Evolutionary conservation across 2,888 invertebrate genomes (phyloP), one percentile per base, ranked within the genome.

Genomic region (Ormyrus labotus): DNA sequence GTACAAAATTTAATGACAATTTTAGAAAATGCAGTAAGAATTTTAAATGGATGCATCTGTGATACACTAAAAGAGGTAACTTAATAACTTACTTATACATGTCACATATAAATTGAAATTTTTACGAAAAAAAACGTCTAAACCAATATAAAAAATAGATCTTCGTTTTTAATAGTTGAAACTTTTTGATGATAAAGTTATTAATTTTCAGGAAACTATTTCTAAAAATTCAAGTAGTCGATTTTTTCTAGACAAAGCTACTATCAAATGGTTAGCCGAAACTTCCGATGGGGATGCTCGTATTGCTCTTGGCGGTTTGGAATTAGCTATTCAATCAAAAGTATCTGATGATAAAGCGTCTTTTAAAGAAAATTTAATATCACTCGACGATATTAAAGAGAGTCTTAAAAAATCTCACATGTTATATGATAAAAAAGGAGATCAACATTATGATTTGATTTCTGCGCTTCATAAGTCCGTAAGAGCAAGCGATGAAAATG

Each of bases 401-500:
- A 94, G 95, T 57, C 93, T 96, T 57, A 95, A 95, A 93, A 94
- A 95, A 85, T 94, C 95, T 0, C 96, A 96, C 88, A 92, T 96
- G 89, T 87, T 96, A 57, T 96, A 96, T 89, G 96, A 96, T 88
- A 93, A 93, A 76, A 93, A 93, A 89, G 96, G 96, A 8, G 96
- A 96, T 70, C 95, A 96, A 87, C 96, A 96, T 90, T 96, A 96
- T 90, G 95, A 96, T 88, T 93, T 94, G 58, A 94, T 96, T 85
- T 96, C 96, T 1, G 96, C 96, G 0, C 91, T 96, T 84, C 96
- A 96, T 87, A 96, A 97, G 90, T 95, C 96, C 0, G 94, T 97
- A 71, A 92, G 96, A 84, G 96, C 96, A 0, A 94, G 95, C 19
- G 95, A 96, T 89, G 95, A 94, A 82, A 96, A 95, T 90, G 96